Evolutionary conservation across 2,797 vertebrate genomes (phyloP).

Genomic region (Kryptopterus vitreolus): DNA sequence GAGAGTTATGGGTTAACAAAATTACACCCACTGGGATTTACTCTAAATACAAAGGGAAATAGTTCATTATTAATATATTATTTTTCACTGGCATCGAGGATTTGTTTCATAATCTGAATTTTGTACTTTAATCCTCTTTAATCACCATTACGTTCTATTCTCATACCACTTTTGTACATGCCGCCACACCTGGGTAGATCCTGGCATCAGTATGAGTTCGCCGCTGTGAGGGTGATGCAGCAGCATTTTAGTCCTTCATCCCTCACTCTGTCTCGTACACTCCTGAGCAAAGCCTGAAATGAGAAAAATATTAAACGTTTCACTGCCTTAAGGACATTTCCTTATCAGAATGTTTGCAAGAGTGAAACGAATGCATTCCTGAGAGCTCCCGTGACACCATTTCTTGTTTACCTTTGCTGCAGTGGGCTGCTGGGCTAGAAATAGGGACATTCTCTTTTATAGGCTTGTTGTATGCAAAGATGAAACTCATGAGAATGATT

Average conservation of each 20-base stretch:
- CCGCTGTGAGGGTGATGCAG: background rate
- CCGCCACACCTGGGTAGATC: background rate
- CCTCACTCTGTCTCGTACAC: background rate
- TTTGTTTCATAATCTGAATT: background rate
- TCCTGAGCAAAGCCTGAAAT: no score
- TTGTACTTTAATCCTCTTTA: background rate
- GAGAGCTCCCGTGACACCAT: no score
- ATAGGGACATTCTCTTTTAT: no score
- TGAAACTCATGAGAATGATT: no score
- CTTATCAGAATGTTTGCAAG: no score
- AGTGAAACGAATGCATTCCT: no score
- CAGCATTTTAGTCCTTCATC: background rate
- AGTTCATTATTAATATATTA: background rate
- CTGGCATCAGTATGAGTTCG: background rate
- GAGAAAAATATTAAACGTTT: no score
- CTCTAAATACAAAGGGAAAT: background rate
- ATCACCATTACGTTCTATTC: background rate
- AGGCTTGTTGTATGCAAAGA: no score
- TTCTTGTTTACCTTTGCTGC: no score
- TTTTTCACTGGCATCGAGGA: background rate
- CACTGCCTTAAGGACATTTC: no score
- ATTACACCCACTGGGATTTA: background rate
- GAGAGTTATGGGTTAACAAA: background rate
- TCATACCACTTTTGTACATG: background rate
- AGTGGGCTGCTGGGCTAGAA: no score